phyloP scores from a whole-genome alignment of 2,113 vertebrate species.

The Myotis davidii region DNA sequence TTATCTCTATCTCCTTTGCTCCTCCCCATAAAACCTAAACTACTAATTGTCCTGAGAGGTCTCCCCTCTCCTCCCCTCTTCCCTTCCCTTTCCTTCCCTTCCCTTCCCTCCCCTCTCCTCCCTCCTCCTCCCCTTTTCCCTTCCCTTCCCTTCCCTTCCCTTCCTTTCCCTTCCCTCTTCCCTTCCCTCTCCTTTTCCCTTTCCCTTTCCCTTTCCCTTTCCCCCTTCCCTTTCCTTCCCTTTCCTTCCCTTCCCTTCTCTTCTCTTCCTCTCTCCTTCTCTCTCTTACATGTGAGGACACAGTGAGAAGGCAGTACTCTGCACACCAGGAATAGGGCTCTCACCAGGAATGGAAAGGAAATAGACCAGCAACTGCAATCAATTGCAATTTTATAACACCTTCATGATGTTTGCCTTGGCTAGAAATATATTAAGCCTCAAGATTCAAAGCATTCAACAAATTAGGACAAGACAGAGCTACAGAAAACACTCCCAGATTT shows the following conservation, averaged over 20 bases:
- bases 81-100: background rate
- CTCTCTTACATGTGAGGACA: background rate
- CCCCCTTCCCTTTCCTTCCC: too few relatives aligned
- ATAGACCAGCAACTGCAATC: background rate
- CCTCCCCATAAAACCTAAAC: background rate
- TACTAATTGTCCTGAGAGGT: background rate
- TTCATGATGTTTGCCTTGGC: conserved; percentile 56
- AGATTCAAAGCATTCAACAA: conserved; percentile 9
- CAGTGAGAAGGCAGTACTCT: background rate
- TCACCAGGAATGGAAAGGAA: background rate
- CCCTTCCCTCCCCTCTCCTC: too few relatives aligned
- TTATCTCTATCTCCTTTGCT: background rate
- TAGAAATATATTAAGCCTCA: conserved; percentile 36
- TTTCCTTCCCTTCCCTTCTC: background rate
- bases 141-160: too few relatives aligned
- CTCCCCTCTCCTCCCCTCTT: too few relatives aligned
- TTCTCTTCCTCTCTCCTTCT: too few relatives aligned
- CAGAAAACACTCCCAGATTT: background rate
- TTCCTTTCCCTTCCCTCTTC: too few relatives aligned
- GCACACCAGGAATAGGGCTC: background rate
- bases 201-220: too few relatives aligned
- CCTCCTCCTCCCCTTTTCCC: accelerated
- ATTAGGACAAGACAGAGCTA: conserved; percentile 17
- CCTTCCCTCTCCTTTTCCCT: too few relatives aligned
- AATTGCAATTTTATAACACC: background rate